Evolutionary conservation across 1,140 invertebrate genomes (phyloP), one percentile per base, ranked within the genome.

Genomic region (Zaprionus davidi): DNA sequence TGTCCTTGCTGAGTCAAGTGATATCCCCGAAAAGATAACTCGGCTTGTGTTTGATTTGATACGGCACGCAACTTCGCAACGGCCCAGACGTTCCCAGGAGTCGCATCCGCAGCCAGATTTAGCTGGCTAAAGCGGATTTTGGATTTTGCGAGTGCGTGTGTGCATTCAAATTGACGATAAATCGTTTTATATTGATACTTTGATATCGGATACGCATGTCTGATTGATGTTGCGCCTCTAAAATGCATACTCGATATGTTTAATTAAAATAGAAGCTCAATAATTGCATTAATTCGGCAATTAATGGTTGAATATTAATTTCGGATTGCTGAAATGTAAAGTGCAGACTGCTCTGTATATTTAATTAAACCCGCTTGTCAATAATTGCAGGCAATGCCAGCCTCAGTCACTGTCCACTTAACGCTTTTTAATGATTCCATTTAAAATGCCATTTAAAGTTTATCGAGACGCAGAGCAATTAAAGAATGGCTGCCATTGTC

Each of bases 351-450:
- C 36, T 11, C n/a, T n/a, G n/a, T n/a, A 7, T 44, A 7, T 44
- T 44, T 44, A 17, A 46, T 46, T 17, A 46, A 46, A 46, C 3
- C n/a, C n/a, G n/a, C 41, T 17, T 17, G 5, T n/a, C 38, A 38
- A 38, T 38, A 15, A 38, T 38, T 38, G 13, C 36, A 15, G 36
- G 7, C 36, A 15, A 38, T 2, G 2, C n/a, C 41, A 44, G n/a
- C n/a, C 46, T 12, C 46, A 20, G 46, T 17, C 46, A 13, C 20
- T 5, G 46, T 24, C 5, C 59, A 70, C 65, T 76, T 69, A 79
- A 71, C 71, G 69, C 28, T 56, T 70, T 85, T 79, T 85, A 85
- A 86, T 86, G 67, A 87, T 70, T 66, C 59, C 58, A 67, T 60
- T 26, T 60, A 59, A 78, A 78, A 76, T 78, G 62, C 28, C 49